Evolutionary conservation across 2,797 vertebrate genomes (phyloP).

Genomic region (Tachyglossus aculeatus): DNA sequence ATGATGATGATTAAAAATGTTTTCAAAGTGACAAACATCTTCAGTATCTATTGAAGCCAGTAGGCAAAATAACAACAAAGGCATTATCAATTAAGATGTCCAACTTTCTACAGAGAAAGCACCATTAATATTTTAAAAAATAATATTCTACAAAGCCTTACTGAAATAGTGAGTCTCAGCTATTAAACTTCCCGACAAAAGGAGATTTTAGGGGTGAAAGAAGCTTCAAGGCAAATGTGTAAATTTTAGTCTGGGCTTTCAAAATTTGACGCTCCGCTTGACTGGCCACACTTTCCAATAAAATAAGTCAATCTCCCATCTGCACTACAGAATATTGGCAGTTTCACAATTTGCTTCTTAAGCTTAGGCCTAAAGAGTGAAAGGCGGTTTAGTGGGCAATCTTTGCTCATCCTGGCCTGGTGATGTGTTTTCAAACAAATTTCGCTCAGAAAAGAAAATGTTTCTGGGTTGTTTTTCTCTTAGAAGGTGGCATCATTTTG

Average conservation of each 20-base stretch:
- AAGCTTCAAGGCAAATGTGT: neutral
- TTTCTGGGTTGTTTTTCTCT: too few relatives aligned
- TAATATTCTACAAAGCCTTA: too few relatives aligned
- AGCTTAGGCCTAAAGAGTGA: too few relatives aligned
- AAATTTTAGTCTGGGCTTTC: neutral
- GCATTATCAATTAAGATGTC: conserved; percentile 12
- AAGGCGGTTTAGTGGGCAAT: too few relatives aligned
- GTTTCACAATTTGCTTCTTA: neutral
- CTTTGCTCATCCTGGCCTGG: too few relatives aligned
- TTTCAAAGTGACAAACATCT: neutral
- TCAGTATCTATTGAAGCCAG: conserved; percentile 1
- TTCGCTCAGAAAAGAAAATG: too few relatives aligned
- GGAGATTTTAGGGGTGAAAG: neutral
- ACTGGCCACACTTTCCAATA: neutral
- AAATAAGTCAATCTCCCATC: neutral
- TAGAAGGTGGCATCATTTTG: too few relatives aligned
- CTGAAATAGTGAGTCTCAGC: too few relatives aligned
- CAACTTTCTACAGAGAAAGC: too few relatives aligned
- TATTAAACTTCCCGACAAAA: too few relatives aligned
- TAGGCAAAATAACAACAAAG: conserved; percentile 20
- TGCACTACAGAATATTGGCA: neutral
- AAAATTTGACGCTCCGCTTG: neutral
- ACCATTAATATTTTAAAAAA: too few relatives aligned
- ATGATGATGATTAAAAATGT: neutral
- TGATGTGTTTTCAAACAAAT: too few relatives aligned